Base-by-base conservation (phyloP, 2,113 vertebrate species). In the Tachysurus fulvidraco region DNA sequence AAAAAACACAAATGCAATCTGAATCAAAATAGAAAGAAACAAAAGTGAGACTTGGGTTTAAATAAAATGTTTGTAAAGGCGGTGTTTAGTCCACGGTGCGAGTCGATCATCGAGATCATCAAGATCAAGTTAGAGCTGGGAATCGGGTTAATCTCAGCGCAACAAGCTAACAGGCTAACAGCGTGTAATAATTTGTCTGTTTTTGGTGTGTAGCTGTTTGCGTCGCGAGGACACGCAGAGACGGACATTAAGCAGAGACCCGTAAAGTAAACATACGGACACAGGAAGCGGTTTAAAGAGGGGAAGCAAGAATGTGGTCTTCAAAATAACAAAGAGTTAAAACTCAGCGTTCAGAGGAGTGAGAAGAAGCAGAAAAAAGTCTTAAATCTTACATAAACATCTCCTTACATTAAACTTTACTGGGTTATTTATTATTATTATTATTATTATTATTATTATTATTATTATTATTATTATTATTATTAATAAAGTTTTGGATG, bases 181-280 rank as follows among this genome's bases (percentile, higher is more conserved):
- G 54, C 0, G 4, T 79, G 55, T 55, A 19, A 55, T 17, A 54
- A 50, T 7, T 14, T 14, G 1, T 52, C 55, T 3, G 10, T 44
- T 28, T 46, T 25, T 59, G 55, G 6, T 19, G n/a, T 17, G 44
- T 2, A 25, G 13, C 83, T 76, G 28, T 57, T 77, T 57, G 17
- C 5, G 16, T 12, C 10, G n/a, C 54, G 62, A 28, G 71, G 30
- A 50, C 16, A 36, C 36, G 36, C 36, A 71, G 36, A 0, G 13
- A 30, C 59, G 16, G 86, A 87, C 28, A 52, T 50, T 87, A 87
- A 87, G 60, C 86, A 87, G 86, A 83, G 59, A 36, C 71, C 21
- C 1, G 17, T 77, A 78, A 69, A 25, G 25, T 69, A 88, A 82
- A 82, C 83, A 82, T 19, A 74, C 14, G 46, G 69, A 87, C 80